Percentiles rank a stretch among this genome's conserved stretches.
These are phyloP conservation scores for Gadopsis marmoratus DNA, from an alignment of 2,797 vertebrate genomes.

Conservation along the genomic window DNA sequence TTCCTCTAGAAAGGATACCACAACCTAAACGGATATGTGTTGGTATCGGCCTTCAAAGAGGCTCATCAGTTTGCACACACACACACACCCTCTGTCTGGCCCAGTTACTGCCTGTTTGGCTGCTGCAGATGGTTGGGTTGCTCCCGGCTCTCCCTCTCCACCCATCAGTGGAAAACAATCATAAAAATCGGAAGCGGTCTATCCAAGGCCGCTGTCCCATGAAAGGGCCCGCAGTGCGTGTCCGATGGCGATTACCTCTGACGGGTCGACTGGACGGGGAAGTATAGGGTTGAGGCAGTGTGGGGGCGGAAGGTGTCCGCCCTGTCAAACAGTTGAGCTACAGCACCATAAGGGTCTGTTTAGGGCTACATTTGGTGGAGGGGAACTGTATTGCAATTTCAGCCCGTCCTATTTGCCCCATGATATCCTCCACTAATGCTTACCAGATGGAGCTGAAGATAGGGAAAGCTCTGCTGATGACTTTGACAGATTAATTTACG, in stretches of 20 bases:
- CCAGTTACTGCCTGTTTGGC: slow-evolving; percentile 50
- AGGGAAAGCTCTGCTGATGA: slow-evolving; percentile 30
- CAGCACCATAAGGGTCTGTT: slow-evolving; percentile 59
- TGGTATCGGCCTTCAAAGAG: slow-evolving; percentile 1
- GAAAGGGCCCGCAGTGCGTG: slow-evolving; percentile 53
- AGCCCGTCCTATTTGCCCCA: slow-evolving; percentile 59
- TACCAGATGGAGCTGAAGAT: slow-evolving; percentile 57
- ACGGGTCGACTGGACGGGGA: slow-evolving; percentile 33
- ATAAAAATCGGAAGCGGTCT: slow-evolving; percentile 56
- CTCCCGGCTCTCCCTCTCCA: slow-evolving; percentile 50
- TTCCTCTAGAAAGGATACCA: background rate
- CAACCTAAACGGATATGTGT: background rate
- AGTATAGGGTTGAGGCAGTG: slow-evolving; percentile 30
- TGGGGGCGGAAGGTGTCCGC: slow-evolving; percentile 32
- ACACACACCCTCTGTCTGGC: slow-evolving; percentile 22
- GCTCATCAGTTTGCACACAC: slow-evolving; percentile 3
- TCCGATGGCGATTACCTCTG: slow-evolving; percentile 54
- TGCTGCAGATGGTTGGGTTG: slow-evolving; percentile 51
- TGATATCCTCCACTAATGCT: slow-evolving; percentile 59
- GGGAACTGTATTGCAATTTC: slow-evolving; percentile 50
- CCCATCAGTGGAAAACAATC: slow-evolving; percentile 67
- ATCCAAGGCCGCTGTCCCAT: slow-evolving; percentile 49
- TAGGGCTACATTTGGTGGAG: slow-evolving; percentile 40
- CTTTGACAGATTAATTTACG: slow-evolving; percentile 66
- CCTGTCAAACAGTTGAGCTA: slow-evolving; percentile 61